These are phyloP conservation scores for Drosophila persimilis DNA, from an alignment of 1,140 invertebrate genomes.

Conservation along the genomic window DNA sequence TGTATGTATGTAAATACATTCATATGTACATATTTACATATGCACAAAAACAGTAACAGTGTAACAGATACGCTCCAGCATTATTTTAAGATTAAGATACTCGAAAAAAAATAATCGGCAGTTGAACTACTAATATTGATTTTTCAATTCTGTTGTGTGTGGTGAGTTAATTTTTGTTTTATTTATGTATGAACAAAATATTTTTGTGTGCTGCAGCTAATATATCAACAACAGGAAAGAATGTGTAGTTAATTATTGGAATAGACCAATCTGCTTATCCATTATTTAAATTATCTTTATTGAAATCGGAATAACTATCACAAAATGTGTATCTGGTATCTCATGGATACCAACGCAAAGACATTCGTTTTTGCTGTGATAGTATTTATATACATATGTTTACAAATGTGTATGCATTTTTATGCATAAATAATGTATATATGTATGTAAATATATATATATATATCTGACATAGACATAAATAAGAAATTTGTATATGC, in stretches of 20 bases:
- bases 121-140: no score
- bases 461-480: background rate
- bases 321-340: conserved; percentile 62
- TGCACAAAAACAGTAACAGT: no score
- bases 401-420: conserved; percentile 12
- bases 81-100: no score
- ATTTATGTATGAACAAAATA: no score
- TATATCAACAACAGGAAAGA: no score
- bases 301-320: conserved; percentile 16
- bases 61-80: background rate
- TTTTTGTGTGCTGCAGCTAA: no score
- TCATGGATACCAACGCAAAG: conserved; percentile 30
- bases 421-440: background rate
- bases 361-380: conserved; percentile 1
- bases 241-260: conserved; percentile 2
- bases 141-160: no score
- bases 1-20: no score
- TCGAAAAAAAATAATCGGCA: no score
- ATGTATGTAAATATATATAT: background rate
- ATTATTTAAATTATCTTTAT: background rate
- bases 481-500: no score
- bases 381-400: conserved; percentile 3
- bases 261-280: background rate
- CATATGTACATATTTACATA: no score
- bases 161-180: no score